A percentile compares a stretch with the other conserved stretches of the same genome.
phyloP scores from a whole-genome alignment of 2,113 vertebrate species.

The Spheniscus mendiculus region DNA sequence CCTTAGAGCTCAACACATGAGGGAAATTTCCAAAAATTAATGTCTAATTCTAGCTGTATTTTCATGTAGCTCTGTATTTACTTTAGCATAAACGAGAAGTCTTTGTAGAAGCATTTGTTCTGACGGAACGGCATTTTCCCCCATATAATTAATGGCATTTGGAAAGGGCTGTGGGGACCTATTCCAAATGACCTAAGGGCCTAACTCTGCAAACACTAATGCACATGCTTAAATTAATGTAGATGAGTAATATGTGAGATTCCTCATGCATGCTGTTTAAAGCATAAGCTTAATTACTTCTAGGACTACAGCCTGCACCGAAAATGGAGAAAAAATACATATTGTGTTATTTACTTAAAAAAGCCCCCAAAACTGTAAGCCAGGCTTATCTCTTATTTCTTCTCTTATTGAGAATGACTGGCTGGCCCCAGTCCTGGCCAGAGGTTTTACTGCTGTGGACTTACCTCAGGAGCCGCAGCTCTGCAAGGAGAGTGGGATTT shows the following conservation, averaged over 20 bases:
- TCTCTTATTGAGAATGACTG: not conserved
- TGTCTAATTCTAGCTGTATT: not conserved
- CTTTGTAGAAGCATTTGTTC: not conserved
- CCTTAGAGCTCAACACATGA: not conserved
- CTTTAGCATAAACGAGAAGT: not conserved
- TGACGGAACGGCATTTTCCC: not conserved
- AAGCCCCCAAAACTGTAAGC: not conserved
- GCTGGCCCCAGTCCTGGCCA: not conserved
- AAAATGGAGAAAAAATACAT: not conserved
- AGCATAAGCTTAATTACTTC: not conserved
- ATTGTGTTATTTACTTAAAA: not conserved
- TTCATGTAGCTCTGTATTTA: not conserved
- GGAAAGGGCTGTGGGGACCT: not conserved
- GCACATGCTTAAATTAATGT: not conserved
- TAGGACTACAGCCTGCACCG: not conserved
- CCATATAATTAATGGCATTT: not conserved
- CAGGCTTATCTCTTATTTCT: not conserved
- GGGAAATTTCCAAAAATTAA: not conserved
- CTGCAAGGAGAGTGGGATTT: slow-evolving; percentile 94
- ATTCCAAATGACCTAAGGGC: not conserved
- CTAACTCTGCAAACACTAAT: not conserved
- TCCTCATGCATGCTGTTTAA: not conserved
- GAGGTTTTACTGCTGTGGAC: not conserved
- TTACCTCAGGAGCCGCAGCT: slow-evolving; percentile 94
- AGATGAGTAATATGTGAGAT: not conserved